Evolutionary conservation across 2,888 invertebrate species (phyloP).

Genomic region (Operophtera brumata): DNA sequence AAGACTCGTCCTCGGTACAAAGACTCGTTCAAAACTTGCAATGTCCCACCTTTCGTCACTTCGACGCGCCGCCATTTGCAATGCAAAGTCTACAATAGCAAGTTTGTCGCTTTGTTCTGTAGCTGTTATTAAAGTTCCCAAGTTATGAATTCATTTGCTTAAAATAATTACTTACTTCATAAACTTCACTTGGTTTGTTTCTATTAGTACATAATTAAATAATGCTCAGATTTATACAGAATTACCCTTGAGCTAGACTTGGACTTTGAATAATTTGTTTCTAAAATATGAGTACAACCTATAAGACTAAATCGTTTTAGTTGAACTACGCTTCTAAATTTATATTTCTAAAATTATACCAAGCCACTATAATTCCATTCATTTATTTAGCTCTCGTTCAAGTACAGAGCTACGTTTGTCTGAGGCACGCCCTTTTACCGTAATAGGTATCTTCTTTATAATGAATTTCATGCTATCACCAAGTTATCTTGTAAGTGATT

Average conservation of each 20-base stretch:
- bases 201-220: constrained; percentile 9
- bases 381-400: too few relatives aligned
- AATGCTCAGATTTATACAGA: not conserved
- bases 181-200: constrained; percentile 11
- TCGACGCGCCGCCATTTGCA: constrained; percentile 23
- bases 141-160: constrained; percentile 25
- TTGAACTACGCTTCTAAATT: too few relatives aligned
- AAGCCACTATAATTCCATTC: too few relatives aligned
- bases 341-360: too few relatives aligned
- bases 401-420: too few relatives aligned
- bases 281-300: too few relatives aligned
- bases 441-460: too few relatives aligned
- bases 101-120: constrained; percentile 31
- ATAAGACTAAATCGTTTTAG: too few relatives aligned
- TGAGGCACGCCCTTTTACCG: too few relatives aligned
- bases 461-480: too few relatives aligned
- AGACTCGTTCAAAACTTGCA: constrained; percentile 12
- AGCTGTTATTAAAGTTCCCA: constrained; percentile 30
- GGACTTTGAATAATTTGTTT: not conserved
- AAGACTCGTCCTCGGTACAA: constrained; percentile 17
- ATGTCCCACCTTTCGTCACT: constrained; percentile 24
- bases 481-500: too few relatives aligned
- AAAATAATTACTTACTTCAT: constrained; percentile 27
- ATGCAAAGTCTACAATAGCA: constrained; percentile 29
- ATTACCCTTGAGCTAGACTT: not conserved